Evolutionary conservation across 2,113 vertebrate genomes (phyloP).

Genomic region (Suricata suricatta): DNA sequence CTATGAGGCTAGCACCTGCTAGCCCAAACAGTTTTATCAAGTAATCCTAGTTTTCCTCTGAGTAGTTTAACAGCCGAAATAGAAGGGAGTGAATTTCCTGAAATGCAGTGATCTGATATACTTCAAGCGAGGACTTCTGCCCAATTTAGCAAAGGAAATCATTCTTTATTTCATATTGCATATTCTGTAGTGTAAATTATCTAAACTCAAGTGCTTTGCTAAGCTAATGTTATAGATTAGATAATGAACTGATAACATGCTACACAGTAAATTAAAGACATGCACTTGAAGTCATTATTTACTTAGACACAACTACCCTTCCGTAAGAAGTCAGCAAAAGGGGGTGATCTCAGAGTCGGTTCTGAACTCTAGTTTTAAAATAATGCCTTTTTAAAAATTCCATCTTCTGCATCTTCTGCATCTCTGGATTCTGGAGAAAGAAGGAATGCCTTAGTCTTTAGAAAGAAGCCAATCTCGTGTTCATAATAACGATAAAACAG

Average conservation of each 20-base stretch:
- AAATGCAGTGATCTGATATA: constrained; percentile 76
- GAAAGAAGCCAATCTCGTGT: background rate
- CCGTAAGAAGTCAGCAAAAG: constrained; percentile 74
- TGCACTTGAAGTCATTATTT: constrained; percentile 75
- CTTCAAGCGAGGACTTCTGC: constrained; percentile 76
- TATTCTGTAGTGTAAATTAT: constrained; percentile 75
- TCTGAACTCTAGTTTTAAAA: constrained; percentile 73
- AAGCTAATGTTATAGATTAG: constrained; percentile 74
- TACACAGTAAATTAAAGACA: constrained; percentile 77
- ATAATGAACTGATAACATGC: constrained; percentile 74
- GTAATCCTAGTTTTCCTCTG: constrained; percentile 72
- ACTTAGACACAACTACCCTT: constrained; percentile 74
- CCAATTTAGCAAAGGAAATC: constrained; percentile 78
- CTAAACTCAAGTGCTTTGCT: constrained; percentile 78
- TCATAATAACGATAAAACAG: background rate
- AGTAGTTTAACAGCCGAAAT: constrained; percentile 78
- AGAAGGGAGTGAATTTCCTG: constrained; percentile 76
- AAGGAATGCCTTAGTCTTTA: background rate
- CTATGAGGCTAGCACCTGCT: constrained; percentile 72
- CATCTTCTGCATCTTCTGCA: constrained; percentile 59
- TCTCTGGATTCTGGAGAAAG: constrained; percentile 68
- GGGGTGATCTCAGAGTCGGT: constrained; percentile 65
- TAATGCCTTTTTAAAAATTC: constrained; percentile 49
- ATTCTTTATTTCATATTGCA: constrained; percentile 78
- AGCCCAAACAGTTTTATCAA: constrained; percentile 63